A percentile compares a stretch with the other conserved stretches of the same genome.
These are phyloP conservation scores for Bergia puertoricense DNA, from an alignment of 92 coral and sea anemone species.

Conservation along the genomic window DNA sequence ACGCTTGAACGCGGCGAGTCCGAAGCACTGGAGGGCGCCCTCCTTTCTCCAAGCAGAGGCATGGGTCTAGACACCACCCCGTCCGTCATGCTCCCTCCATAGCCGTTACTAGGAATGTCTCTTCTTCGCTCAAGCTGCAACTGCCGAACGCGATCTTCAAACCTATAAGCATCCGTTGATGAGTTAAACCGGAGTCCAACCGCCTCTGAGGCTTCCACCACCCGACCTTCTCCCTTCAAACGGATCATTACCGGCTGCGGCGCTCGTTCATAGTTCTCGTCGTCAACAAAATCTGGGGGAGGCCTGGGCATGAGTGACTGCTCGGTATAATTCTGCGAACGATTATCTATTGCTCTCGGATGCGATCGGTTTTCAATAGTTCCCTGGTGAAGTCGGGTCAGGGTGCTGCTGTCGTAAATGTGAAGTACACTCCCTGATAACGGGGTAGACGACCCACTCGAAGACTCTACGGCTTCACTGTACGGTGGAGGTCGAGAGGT, in stretches of 20 bases:
- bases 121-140: constrained; percentile 72
- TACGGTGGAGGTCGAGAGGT: constrained; percentile 78
- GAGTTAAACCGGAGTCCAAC: constrained; percentile 42
- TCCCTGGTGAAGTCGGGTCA: constrained; percentile 46
- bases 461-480: constrained; percentile 65
- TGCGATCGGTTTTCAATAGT: constrained; percentile 38
- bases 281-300: constrained; percentile 43
- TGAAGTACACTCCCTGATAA: constrained; percentile 58
- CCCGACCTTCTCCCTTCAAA: constrained; percentile 51
- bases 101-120: constrained; percentile 36
- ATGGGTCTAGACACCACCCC: background rate
- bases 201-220: constrained; percentile 37
- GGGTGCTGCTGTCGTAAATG: constrained; percentile 54
- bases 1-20: constrained; percentile 37
- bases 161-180: constrained; percentile 66
- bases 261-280: constrained; percentile 29
- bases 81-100: constrained; percentile 11
- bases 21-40: background rate
- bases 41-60: constrained; percentile 1
- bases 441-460: constrained; percentile 62
- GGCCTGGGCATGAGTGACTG: constrained; percentile 66
- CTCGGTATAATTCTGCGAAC: constrained; percentile 48
- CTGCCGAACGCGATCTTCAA: constrained; percentile 70
- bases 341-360: constrained; percentile 46
- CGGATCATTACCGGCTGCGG: constrained; percentile 65